A percentile compares a stretch with the other conserved stretches of the same genome.
These are phyloP conservation scores for Neogale vison DNA, from an alignment of 2,113 vertebrate genomes.

Conservation along the genomic window DNA sequence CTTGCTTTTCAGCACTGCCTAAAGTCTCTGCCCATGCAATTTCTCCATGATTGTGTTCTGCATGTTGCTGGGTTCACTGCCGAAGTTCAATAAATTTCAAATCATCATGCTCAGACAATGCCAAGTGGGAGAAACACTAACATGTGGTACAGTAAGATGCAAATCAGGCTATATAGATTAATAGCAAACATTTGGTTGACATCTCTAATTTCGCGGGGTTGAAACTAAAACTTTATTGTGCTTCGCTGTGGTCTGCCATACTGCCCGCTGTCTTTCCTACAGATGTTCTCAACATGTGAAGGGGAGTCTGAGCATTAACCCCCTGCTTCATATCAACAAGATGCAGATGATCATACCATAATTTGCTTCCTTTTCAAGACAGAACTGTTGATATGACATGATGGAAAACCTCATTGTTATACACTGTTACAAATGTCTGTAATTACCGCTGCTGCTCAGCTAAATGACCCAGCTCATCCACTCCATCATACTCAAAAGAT, in stretches of 20 bases:
- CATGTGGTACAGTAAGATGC: constrained; percentile 59
- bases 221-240: constrained; percentile 43
- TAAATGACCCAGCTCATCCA: neutral
- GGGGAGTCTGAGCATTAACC: constrained; percentile 30
- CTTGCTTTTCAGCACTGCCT: neutral
- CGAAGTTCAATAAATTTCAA: constrained; percentile 14
- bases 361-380: constrained; percentile 37
- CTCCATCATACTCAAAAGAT: neutral
- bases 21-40: neutral
- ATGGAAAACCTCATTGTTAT: constrained; percentile 40
- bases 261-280: constrained; percentile 60
- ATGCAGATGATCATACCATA: neutral
- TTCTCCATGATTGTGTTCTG: neutral
- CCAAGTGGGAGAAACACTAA: constrained; percentile 37
- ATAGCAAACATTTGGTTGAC: constrained; percentile 64
- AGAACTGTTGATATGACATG: constrained; percentile 21
- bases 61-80: neutral
- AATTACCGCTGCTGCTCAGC: constrained; percentile 9
- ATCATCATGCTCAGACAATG: neutral
- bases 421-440: constrained; percentile 36
- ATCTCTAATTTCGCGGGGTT: constrained; percentile 30
- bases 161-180: constrained; percentile 61
- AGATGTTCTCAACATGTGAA: constrained; percentile 56
- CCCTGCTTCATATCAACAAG: constrained; percentile 60
- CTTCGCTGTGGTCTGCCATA: constrained; percentile 28